Conservation (phyloP, 2,888 invertebrate genomes). For the Chaetogeoica ovagalla region DNA sequence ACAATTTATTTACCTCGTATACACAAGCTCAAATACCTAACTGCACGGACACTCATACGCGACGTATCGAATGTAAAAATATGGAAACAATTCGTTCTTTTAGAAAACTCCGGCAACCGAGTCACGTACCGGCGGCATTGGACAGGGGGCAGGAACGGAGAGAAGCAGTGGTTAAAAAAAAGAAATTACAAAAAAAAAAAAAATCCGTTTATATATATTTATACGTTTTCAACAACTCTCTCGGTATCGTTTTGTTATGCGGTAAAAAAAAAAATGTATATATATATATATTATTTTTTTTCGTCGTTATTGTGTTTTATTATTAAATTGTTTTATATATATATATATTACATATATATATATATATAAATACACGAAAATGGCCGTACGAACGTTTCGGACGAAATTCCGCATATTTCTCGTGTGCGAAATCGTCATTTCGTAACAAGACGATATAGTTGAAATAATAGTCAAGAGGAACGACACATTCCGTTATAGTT, state of each 20-base stretch:
- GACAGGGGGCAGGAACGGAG: conserved; percentile 24
- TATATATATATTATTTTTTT: conserved; percentile 15
- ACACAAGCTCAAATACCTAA: too few species aligned
- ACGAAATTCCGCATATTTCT: too few species aligned
- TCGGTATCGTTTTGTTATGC: conserved; percentile 38
- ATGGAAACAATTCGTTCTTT: conserved; percentile 43
- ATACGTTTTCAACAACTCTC: conserved; percentile 50
- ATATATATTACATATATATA: conserved; percentile 4
- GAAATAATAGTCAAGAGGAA: too few species aligned
- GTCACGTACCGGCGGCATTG: conserved; percentile 35
- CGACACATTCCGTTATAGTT: too few species aligned
- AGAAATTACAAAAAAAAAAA: conserved; percentile 18
- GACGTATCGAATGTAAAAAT: conserved; percentile 24
- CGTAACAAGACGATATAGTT: too few species aligned
- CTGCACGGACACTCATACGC: neutral
- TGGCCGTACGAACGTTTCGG: too few species aligned
- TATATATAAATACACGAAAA: neutral
- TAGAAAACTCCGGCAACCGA: conserved; percentile 38
- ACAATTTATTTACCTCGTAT: too few species aligned
- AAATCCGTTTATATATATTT: conserved; percentile 24
- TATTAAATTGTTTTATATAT: conserved; percentile 34
- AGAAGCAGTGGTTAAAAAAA: conserved; percentile 26
- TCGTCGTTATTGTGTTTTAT: conserved; percentile 36
- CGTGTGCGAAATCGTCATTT: too few species aligned
- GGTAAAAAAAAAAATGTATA: neutral